Evolutionary conservation across 1,140 invertebrate genomes (phyloP).

Genomic region (Trichomalopsis sarcophagae): DNA sequence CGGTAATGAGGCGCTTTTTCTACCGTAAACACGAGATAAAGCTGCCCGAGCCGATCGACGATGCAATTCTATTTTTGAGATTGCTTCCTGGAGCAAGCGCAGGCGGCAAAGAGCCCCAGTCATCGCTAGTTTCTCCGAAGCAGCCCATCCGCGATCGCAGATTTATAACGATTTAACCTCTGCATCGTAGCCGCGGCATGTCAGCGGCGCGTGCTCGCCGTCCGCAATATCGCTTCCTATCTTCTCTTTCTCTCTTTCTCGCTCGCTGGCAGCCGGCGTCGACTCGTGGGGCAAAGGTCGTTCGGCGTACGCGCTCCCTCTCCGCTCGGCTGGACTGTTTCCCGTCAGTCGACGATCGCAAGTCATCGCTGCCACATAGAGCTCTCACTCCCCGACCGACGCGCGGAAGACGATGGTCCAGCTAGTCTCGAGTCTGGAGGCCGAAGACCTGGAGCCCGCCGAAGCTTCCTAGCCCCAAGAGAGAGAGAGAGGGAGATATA

Average conservation of each 20-base stretch:
- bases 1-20: neutral
- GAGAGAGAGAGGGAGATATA: no score
- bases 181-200: constrained; percentile 4
- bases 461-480: neutral
- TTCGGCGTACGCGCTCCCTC: neutral
- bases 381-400: no score
- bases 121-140: neutral
- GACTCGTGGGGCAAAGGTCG: constrained; percentile 42
- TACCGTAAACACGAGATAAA: neutral
- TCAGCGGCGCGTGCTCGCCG: constrained; percentile 32
- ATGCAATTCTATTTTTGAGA: no score
- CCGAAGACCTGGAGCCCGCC: constrained; percentile 36
- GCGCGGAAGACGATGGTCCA: constrained; percentile 20
- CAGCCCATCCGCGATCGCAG: neutral
- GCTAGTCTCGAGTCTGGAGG: constrained; percentile 13
- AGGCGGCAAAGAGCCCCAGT: neutral
- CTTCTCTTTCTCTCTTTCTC: constrained; percentile 5
- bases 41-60: neutral
- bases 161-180: neutral
- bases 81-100: no score
- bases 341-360: neutral
- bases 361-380: neutral
- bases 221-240: constrained; percentile 4
- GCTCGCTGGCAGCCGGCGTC: neutral
- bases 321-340: neutral